phyloP scores from a whole-genome alignment of 2,113 vertebrate genomes.

The Antechinus stuartii region DNA sequence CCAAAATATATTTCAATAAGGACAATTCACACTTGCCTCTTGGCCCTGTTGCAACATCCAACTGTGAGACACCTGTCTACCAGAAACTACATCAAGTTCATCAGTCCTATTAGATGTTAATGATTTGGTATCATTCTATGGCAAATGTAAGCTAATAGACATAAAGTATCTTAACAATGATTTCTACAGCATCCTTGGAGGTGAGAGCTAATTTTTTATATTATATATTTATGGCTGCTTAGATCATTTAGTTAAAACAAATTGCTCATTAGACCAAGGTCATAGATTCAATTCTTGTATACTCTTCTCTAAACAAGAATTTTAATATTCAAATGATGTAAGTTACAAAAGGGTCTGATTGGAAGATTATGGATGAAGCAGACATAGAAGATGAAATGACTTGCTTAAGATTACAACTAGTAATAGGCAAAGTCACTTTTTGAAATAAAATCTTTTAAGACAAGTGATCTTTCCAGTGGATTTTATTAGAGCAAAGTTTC shows the following conservation, averaged over 20 bases:
- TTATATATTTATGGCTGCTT: neutral
- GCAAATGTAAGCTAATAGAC: constrained; percentile 12
- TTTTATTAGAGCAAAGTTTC: neutral
- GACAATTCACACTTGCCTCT: constrained; percentile 11
- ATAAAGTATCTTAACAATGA: neutral
- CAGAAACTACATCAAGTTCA: neutral
- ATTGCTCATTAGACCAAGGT: constrained; percentile 13
- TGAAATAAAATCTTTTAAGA: neutral
- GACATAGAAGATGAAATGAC: neutral
- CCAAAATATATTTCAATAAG: constrained; percentile 41
- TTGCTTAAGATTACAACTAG: neutral
- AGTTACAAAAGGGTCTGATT: neutral
- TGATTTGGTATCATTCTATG: constrained; percentile 11
- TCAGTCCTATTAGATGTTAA: neutral
- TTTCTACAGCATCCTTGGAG: neutral
- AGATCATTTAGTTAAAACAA: neutral
- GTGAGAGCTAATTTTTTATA: constrained; percentile 28
- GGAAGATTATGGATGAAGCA: neutral
- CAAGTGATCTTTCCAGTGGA: neutral
- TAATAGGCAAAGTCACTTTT: neutral
- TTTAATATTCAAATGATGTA: neutral
- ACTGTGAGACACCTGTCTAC: constrained; percentile 39
- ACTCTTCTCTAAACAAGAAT: constrained; percentile 35
- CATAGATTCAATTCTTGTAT: neutral
- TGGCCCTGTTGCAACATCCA: constrained; percentile 30